These are phyloP conservation scores for Zaprionus inermis DNA, from an alignment of 1,140 invertebrate species.

Conservation along the genomic window DNA sequence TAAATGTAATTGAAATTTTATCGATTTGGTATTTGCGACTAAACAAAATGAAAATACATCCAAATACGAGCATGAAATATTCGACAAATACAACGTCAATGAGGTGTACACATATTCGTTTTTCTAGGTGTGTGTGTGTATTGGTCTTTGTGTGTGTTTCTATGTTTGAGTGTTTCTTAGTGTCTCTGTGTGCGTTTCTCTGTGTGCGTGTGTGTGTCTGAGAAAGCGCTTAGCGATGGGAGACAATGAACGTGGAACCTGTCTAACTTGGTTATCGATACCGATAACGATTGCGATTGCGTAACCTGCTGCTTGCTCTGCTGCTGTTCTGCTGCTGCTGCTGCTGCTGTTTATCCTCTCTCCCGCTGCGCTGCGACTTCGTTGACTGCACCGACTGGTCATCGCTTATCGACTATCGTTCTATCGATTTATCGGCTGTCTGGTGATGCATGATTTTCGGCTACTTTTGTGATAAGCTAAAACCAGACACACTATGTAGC, in stretches of 20 bases:
- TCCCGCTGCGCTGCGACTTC: constrained; percentile 30
- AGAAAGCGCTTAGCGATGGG: constrained; percentile 43
- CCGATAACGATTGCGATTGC: constrained; percentile 23
- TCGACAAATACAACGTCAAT: constrained; percentile 81
- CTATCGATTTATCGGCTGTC: constrained; percentile 11
- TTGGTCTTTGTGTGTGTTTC: constrained; percentile 23
- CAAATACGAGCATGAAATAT: constrained; percentile 82
- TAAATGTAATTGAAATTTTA: constrained; percentile 78
- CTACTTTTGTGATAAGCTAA: constrained; percentile 28
- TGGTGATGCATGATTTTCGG: constrained; percentile 13
- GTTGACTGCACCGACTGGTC: constrained; percentile 37
- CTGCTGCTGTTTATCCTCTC: constrained; percentile 13
- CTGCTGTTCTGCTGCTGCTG: constrained; percentile 26
- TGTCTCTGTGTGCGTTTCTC: constrained; percentile 18
- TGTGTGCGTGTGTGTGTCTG: constrained; percentile 28
- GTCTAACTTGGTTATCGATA: constrained; percentile 26
- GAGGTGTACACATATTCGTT: constrained; percentile 43
- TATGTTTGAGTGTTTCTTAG: constrained; percentile 31
- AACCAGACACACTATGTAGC: constrained; percentile 21
- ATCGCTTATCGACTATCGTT: constrained; percentile 31
- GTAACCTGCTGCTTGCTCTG: constrained; percentile 21
- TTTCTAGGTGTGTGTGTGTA: constrained; percentile 27
- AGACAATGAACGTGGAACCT: constrained; percentile 33
- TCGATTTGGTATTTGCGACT: constrained; percentile 77
- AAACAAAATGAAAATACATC: constrained; percentile 81